Base-by-base conservation (phyloP, 2,888 invertebrate genomes). In the Diplolepis rosae region DNA sequence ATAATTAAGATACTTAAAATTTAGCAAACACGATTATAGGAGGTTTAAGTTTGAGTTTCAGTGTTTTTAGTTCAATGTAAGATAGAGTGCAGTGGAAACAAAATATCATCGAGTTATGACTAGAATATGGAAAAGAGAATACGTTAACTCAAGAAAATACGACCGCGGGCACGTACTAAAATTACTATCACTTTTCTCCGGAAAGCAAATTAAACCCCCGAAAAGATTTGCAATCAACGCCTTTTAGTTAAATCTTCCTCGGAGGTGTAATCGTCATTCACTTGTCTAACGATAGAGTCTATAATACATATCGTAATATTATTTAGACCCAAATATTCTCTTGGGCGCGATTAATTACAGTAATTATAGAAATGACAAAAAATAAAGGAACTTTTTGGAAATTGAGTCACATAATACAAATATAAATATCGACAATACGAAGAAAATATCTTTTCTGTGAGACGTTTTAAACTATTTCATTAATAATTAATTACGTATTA, bases 101-200 rank as follows among this genome's bases (percentile, higher is more conserved):
- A 30, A 56, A 11, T 11, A 56, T 56, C 11, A 56, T 28, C 32
- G 32, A 61, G 24, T 27, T 48, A 48, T 61, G 61, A 61, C 61
- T 61, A 61, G 61, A 61, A 61, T 48, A 15, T 48, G 18, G 3
- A 48, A 48, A 48, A 48, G 45, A 9, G 45, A 48, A 48, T 61
- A 61, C 24, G n/a, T 56, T 32, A 56, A 35, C 39, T 39, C 22
- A 39, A 27, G 13, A 39, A 56, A 56, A 61, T 61, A 24, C 24
- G 61, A 61, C 61, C 39, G 61, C 39, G 39, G 24, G 61, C 61
- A 61, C 61, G 61, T 39, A 39, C 39, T 61, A 61, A 61, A 61
- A 61, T 24, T 61, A 61, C 61, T 61, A 61, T 61, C 61, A 61
- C 61, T 56, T 56, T 32, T 32, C 54, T 28, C 35, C 39, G 61